These are phyloP conservation scores for Sorex araneus DNA, from an alignment of 2,113 vertebrate genomes.

Conservation along the genomic window DNA sequence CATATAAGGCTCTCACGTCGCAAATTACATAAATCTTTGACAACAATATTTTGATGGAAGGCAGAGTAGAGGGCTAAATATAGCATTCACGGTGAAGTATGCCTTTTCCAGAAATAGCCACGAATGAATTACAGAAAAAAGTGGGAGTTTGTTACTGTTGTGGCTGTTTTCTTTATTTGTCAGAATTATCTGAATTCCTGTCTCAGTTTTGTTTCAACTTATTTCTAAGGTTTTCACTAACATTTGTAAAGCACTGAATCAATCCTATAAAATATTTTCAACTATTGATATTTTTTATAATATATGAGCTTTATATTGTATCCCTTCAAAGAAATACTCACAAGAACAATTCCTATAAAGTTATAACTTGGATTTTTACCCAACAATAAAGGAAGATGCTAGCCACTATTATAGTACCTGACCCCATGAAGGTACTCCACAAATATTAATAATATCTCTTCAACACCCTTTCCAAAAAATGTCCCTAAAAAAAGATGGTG, in stretches of 20 bases:
- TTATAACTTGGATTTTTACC: background rate
- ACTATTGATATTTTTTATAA: background rate
- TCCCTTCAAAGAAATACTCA: background rate
- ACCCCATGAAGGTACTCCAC: background rate
- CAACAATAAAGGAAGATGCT: background rate
- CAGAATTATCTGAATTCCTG: constrained; percentile 26
- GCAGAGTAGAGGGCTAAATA: constrained; percentile 46
- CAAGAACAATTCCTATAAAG: background rate
- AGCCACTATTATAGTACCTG: background rate
- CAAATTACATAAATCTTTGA: constrained; percentile 54
- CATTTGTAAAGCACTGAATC: background rate
- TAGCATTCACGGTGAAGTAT: constrained; percentile 52
- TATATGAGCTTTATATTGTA: background rate
- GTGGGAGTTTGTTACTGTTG: background rate
- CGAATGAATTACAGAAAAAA: constrained; percentile 27
- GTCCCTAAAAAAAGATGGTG: background rate
- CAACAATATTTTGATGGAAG: constrained; percentile 63
- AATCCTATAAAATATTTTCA: background rate
- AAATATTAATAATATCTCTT: background rate
- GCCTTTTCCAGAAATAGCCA: constrained; percentile 61
- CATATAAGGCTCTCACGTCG: constrained; percentile 29
- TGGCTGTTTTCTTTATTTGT: constrained; percentile 44
- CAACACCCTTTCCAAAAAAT: background rate
- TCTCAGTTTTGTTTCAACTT: constrained; percentile 31
- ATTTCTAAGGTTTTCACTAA: background rate